phyloP scores from a whole-genome alignment of 2,888 invertebrate genomes.

The Danaus chrysippus region DNA sequence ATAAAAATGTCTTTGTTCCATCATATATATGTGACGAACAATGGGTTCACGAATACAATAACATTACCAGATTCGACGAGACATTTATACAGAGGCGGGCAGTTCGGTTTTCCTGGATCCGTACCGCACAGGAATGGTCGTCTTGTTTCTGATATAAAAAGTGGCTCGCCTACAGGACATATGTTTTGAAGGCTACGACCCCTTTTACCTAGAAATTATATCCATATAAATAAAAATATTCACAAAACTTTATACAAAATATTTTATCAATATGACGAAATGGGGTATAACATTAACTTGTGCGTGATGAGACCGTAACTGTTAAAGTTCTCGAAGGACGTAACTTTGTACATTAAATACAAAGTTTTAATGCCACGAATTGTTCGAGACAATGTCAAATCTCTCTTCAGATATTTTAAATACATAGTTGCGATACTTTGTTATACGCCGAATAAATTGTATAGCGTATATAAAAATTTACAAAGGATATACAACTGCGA shows the following conservation, averaged over 20 bases:
- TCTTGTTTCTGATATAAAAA: constrained; percentile 85
- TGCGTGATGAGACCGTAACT: neutral
- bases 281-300: neutral
- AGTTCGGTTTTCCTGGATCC: constrained; percentile 89
- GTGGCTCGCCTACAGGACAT: constrained; percentile 87
- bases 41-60: constrained; percentile 30
- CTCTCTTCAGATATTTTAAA: neutral
- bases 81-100: constrained; percentile 90
- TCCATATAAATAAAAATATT: neutral
- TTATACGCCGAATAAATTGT: neutral
- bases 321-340: neutral
- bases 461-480: neutral
- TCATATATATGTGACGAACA: constrained; percentile 21
- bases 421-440: neutral
- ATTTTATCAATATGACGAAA: neutral
- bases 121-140: constrained; percentile 90
- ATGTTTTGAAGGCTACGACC: constrained; percentile 87
- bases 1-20: constrained; percentile 24
- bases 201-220: constrained; percentile 79
- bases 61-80: constrained; percentile 83
- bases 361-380: constrained; percentile 4
- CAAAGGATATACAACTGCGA: too few species aligned
- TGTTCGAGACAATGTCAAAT: neutral
- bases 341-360: constrained; percentile 1
- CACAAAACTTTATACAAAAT: neutral